These are phyloP conservation scores for Simalia tracyae DNA, from an alignment of 2,797 vertebrate genomes.

Conservation along the genomic window DNA sequence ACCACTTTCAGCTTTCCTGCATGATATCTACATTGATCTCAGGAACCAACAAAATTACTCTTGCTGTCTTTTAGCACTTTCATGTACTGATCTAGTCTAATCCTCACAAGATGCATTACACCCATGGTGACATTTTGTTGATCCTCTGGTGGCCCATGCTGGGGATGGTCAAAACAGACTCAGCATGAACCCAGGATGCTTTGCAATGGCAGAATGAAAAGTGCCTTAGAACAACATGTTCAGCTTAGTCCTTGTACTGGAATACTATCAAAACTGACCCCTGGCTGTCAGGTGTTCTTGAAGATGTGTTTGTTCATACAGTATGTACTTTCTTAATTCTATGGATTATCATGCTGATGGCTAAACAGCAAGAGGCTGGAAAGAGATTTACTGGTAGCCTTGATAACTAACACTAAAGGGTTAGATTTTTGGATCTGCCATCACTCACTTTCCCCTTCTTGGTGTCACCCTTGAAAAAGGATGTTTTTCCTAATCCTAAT, in stretches of 20 bases:
- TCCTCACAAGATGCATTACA: not conserved
- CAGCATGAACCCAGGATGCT: not conserved
- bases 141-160: not conserved
- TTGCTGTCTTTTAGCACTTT: not conserved
- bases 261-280: not conserved
- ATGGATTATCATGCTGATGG: not conserved
- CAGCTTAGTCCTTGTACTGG: not conserved
- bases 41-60: not conserved
- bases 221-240: not conserved
- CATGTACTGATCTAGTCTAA: not conserved
- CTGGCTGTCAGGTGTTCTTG: not conserved
- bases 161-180: not conserved
- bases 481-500: not conserved
- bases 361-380: not conserved
- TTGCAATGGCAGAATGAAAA: not conserved
- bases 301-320: not conserved
- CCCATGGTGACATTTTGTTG: not conserved
- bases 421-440: not conserved
- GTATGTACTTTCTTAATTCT: not conserved
- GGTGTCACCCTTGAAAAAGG: not conserved
- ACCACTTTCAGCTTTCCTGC: not conserved
- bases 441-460: not conserved
- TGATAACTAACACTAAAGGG: not conserved
- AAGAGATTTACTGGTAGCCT: not conserved
- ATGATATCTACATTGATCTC: not conserved